phyloP scores from a whole-genome alignment of 2,797 vertebrate species.

The Threskiornis aethiopicus region DNA sequence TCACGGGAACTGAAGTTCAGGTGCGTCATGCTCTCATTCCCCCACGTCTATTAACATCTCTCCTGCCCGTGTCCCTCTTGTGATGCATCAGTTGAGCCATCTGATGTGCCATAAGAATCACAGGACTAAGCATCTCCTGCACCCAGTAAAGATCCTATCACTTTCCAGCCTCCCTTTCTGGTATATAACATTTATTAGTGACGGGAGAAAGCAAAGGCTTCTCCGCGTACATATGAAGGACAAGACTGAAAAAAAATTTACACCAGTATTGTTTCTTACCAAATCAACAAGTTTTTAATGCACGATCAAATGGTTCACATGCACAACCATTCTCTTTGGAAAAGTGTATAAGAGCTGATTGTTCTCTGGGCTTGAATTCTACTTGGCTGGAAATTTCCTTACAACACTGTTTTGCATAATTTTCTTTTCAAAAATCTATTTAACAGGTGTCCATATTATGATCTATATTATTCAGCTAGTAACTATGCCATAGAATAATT shows the following conservation, averaged over 20 bases:
- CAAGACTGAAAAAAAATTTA: background rate
- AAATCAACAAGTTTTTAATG: background rate
- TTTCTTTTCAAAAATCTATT: background rate
- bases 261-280: background rate
- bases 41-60: background rate
- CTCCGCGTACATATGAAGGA: background rate
- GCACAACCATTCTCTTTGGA: background rate
- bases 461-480: background rate
- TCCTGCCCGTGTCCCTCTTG: background rate
- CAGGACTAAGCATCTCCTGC: background rate
- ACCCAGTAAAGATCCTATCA: background rate
- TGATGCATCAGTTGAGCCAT: background rate
- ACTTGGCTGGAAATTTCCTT: background rate
- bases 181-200: background rate
- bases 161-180: background rate
- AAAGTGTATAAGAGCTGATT: background rate
- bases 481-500: background rate
- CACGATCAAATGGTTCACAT: background rate
- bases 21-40: background rate
- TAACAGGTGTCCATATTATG: background rate
- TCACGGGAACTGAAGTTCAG: background rate
- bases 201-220: background rate
- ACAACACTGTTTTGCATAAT: background rate
- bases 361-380: background rate
- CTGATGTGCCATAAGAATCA: background rate